A percentile compares a stretch with the other conserved stretches of the same genome.
Conservation (phyloP, 2,888 invertebrate species). For the Eupithecia exiguata region DNA sequence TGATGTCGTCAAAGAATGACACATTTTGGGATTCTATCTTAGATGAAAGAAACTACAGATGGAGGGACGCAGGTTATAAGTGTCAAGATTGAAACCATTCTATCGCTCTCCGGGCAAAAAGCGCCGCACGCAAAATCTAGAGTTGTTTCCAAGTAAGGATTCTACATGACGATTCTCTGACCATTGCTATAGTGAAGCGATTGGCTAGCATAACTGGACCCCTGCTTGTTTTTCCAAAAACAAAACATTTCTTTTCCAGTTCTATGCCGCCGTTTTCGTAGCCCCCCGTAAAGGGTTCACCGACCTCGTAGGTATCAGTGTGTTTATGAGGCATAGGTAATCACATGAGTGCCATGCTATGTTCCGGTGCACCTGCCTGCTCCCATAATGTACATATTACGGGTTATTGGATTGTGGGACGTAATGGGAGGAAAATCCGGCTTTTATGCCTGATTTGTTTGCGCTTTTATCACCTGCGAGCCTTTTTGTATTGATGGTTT, state of each 20-base stretch:
- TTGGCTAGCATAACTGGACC: no score
- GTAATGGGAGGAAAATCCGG: constrained; percentile 6
- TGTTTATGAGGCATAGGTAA: constrained; percentile 36
- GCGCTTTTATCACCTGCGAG: constrained; percentile 5
- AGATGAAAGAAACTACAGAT: no score
- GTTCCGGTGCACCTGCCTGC: constrained; percentile 35
- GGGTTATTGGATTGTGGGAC: neutral
- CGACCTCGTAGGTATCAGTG: constrained; percentile 28
- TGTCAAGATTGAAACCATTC: no score
- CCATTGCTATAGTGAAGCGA: no score
- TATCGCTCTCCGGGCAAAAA: no score
- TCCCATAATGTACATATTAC: constrained; percentile 19
- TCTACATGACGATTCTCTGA: no score
- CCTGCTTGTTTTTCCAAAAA: neutral
- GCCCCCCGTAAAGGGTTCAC: constrained; percentile 30
- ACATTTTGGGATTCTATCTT: no score
- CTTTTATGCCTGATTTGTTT: constrained; percentile 10
- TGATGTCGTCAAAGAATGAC: no score
- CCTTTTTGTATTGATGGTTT: constrained; percentile 5
- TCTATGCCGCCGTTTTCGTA: neutral
- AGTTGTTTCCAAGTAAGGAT: no score
- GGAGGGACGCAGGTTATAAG: no score
- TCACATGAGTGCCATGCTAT: constrained; percentile 41
- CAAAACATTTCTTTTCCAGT: neutral
- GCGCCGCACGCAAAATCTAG: no score